A percentile compares a stretch with the other conserved stretches of the same genome.
Evolutionary conservation across 2,113 vertebrate genomes (phyloP).

Genomic region (Coreoperca whiteheadi): DNA sequence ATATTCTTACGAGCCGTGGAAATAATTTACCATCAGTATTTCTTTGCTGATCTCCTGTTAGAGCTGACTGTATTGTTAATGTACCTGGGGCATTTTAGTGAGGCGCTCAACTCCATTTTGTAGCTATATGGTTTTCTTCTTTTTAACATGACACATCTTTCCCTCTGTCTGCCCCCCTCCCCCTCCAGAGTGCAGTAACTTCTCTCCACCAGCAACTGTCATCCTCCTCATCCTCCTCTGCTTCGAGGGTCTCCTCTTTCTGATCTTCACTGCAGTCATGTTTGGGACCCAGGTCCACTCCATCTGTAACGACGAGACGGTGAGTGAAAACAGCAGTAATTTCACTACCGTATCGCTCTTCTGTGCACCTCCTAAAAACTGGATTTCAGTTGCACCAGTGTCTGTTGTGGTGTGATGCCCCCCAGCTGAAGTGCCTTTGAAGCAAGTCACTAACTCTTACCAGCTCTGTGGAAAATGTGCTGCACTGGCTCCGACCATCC

Average conservation of each 20-base stretch:
- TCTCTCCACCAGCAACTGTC: constrained; percentile 95
- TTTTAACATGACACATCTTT: not conserved
- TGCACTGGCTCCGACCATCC: not conserved
- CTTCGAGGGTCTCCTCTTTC: constrained; percentile 96
- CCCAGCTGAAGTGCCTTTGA: not conserved
- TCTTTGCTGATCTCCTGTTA: not conserved
- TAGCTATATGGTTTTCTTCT: not conserved
- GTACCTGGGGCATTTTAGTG: not conserved
- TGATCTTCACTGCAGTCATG: constrained; percentile 98
- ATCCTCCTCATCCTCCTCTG: constrained; percentile 97
- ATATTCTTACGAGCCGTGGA: not conserved
- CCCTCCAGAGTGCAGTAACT: constrained; percentile 93
- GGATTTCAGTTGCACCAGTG: not conserved
- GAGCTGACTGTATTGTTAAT: not conserved
- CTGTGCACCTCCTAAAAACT: not conserved
- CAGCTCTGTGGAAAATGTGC: not conserved
- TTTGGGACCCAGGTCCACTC: constrained; percentile 99
- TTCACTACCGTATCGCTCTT: not conserved
- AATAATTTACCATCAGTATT: not conserved
- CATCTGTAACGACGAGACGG: constrained; percentile 97
- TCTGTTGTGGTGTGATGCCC: not conserved
- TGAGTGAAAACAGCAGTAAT: constrained; percentile 66
- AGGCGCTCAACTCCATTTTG: not conserved
- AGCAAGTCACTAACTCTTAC: not conserved
- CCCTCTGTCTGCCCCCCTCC: not conserved